Evolutionary conservation across 2,888 invertebrate genomes (phyloP).

Genomic region (Volucella inflata): DNA sequence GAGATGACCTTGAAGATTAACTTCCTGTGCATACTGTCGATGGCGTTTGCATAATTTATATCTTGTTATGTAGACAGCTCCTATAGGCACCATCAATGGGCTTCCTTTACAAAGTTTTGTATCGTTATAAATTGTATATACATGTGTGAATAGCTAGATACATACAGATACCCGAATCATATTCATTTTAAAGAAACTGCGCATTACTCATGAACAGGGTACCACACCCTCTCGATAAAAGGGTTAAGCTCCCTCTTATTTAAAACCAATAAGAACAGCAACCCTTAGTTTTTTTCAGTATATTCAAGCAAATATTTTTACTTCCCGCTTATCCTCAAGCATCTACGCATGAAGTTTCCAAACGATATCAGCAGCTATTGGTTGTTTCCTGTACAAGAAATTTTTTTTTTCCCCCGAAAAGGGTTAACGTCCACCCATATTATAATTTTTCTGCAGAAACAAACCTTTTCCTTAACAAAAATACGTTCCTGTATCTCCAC

Average conservation of each 20-base stretch:
- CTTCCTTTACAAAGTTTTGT: no score
- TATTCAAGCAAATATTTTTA: neutral
- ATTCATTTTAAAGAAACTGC: neutral
- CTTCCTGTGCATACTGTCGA: no score
- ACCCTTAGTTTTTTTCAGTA: slow-evolving; percentile 19
- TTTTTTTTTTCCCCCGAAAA: slow-evolving; percentile 12
- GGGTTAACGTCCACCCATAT: slow-evolving; percentile 38
- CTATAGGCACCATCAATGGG: no score
- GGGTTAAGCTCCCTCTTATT: slow-evolving; percentile 6
- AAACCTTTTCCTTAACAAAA: neutral
- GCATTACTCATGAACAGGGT: neutral
- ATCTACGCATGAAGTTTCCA: slow-evolving; percentile 33
- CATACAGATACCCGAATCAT: no score
- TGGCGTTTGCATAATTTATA: no score
- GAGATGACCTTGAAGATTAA: no score
- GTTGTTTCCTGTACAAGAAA: neutral
- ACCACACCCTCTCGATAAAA: neutral
- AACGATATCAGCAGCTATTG: slow-evolving; percentile 26
- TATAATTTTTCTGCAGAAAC: slow-evolving; percentile 7
- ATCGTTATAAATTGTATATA: no score
- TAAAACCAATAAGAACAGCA: slow-evolving; percentile 24
- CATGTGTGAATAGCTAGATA: no score
- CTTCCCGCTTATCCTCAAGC: neutral
- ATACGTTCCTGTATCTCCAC: neutral
- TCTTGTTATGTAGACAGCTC: no score